Conservation (phyloP, 2,113 vertebrate species). For the Festucalex cinctus region DNA sequence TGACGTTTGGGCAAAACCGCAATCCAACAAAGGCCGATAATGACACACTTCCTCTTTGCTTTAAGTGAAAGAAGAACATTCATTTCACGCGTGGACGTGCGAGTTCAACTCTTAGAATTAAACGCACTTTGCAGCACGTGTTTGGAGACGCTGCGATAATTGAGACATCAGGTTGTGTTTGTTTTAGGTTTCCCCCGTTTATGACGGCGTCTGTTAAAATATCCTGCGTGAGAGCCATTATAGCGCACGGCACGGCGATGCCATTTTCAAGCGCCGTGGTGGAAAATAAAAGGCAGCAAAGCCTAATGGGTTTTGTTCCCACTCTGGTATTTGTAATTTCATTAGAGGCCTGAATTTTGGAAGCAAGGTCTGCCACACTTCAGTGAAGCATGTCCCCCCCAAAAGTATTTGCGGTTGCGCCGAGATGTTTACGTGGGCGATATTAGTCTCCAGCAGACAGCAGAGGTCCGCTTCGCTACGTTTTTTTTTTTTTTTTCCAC, state of each 20-base stretch:
- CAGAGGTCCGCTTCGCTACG: conserved; percentile 42
- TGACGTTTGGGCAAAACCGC: conserved; percentile 54
- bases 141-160: conserved; percentile 69
- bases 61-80: conserved; percentile 53
- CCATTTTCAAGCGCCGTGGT: conserved; percentile 46
- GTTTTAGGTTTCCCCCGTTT: conserved; percentile 62
- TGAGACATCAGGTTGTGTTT: conserved; percentile 71
- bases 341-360: conserved; percentile 64
- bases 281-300: conserved; percentile 52
- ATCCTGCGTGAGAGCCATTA: too few species aligned
- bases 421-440: conserved; percentile 59
- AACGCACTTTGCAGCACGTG: conserved; percentile 67
- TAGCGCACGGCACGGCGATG: conserved; percentile 38
- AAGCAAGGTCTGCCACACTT: conserved; percentile 63
- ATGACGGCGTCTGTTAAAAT: conserved; percentile 12
- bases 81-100: conserved; percentile 30
- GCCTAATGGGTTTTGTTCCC: conserved; percentile 53
- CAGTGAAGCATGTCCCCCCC: conserved; percentile 53
- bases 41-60: conserved; percentile 67
- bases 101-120: conserved; percentile 68
- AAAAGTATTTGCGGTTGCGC: conserved; percentile 60
- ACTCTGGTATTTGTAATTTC: conserved; percentile 62
- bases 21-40: conserved; percentile 64
- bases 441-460: conserved; percentile 50
- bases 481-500: too few species aligned